Evolutionary conservation across 92 coral and sea anemone genomes (phyloP).

Genomic region (Hydrozoanthus gracilis): DNA sequence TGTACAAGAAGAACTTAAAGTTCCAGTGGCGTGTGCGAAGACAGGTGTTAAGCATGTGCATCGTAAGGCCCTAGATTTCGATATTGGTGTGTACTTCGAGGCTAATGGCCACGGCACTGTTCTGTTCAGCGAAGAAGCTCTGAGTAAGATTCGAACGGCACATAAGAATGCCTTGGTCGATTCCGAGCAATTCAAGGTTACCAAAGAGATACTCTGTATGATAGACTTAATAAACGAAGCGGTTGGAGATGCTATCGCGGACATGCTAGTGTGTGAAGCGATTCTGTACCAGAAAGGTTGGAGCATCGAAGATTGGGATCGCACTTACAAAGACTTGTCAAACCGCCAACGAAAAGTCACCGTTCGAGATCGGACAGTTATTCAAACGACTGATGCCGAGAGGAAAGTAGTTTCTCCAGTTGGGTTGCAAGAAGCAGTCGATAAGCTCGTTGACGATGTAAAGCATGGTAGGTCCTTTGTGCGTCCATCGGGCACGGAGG

Average conservation of each 20-base stretch:
- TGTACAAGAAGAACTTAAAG: conserved; percentile 73
- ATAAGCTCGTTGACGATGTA: conserved; percentile 67
- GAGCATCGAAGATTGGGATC: conserved; percentile 81
- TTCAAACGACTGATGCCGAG: conserved; percentile 87
- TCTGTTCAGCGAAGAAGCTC: conserved; percentile 73
- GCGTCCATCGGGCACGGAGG: conserved; percentile 99
- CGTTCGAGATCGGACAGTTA: conserved; percentile 89
- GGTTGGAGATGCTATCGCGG: conserved; percentile 97
- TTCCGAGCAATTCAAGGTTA: conserved; percentile 70
- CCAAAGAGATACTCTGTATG: conserved; percentile 72
- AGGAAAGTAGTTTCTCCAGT: conserved; percentile 80
- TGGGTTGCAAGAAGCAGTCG: conserved; percentile 91
- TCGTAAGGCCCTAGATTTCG: conserved; percentile 91
- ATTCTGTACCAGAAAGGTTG: conserved; percentile 85
- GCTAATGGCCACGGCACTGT: conserved; percentile 99
- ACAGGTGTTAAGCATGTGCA: conserved; percentile 99
- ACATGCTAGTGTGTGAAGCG: conserved; percentile 94
- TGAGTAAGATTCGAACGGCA: conserved; percentile 66
- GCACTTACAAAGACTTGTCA: conserved; percentile 82
- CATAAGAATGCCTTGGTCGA: conserved; percentile 52
- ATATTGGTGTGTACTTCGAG: conserved; percentile 97
- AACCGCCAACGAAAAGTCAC: conserved; percentile 92
- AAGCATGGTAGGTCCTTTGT: conserved; percentile 91
- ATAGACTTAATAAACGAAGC: conserved; percentile 92
- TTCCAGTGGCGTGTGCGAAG: conserved; percentile 95